Conservation (phyloP, 2,113 vertebrate species). For the Tonatia bakeri region DNA sequence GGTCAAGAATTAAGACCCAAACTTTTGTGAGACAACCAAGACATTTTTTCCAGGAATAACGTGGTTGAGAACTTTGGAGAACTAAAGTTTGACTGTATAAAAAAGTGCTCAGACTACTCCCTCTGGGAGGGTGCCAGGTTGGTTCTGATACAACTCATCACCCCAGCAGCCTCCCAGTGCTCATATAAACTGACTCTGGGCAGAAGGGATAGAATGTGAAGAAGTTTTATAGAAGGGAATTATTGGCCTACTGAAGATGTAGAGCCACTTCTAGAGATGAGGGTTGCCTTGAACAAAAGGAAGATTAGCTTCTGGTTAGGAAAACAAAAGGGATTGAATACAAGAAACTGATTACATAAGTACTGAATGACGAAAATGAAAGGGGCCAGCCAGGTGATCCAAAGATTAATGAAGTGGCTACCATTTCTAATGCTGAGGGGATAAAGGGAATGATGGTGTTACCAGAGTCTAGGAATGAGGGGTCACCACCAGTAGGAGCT, state of each 20-base stretch:
- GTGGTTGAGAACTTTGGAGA: too few species aligned
- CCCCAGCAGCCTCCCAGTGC: not conserved
- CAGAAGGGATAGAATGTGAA: not conserved
- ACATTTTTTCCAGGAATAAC: too few species aligned
- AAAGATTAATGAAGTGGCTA: not conserved
- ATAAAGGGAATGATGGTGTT: not conserved
- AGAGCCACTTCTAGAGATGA: not conserved
- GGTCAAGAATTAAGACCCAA: too few species aligned
- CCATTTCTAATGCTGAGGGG: not conserved
- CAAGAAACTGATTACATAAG: not conserved
- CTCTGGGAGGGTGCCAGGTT: not conserved
- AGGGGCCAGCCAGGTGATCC: not conserved
- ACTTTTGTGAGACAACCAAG: too few species aligned
- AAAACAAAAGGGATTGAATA: slow-evolving; percentile 1
- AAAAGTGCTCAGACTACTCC: not conserved
- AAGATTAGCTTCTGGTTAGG: not conserved
- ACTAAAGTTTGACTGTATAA: not conserved
- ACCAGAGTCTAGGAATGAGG: not conserved
- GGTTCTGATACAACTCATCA: not conserved
- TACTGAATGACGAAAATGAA: not conserved
- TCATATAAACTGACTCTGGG: not conserved
- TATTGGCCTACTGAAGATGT: not conserved
- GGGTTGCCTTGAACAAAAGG: not conserved
- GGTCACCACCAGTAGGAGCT: not conserved
- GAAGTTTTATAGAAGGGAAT: not conserved